Base-by-base conservation (phyloP, 2,888 invertebrate genomes). In the Hypselothyrea guttata region DNA sequence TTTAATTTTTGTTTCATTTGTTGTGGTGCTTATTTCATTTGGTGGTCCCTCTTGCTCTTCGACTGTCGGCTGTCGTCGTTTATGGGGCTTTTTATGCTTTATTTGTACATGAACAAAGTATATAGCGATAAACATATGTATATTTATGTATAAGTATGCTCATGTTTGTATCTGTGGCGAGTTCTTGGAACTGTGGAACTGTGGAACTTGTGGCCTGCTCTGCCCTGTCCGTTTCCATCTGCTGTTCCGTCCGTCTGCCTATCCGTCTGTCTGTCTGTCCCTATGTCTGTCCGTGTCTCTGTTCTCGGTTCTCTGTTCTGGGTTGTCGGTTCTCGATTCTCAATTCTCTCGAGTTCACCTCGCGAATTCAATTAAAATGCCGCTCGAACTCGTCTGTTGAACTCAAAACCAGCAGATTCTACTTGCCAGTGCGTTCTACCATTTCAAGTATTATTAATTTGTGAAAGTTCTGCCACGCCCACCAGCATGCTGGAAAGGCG, bases 341-440 rank as follows among this genome's bases (percentile, higher is more conserved):
- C 37, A 15, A 12, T 28, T 54, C 56, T 55, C 73, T 59, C 46
- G 22, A 63, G 71, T 83, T 83, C 71, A 71, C 86, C 69, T 71
- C 81, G 84, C 64, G 81, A 79, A 76, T 85, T 82, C 86, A 82
- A 85, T 82, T 82, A 83, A 71, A 74, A 66, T 65, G 79, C 85
- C 75, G 72, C 79, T 70, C 56, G 22, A 11, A 28, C 38, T 40
- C 16, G 73, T 55, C 28, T 73, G 63, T 71, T 70, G 75, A 74
- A 74, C 71, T 65, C 53, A 15, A 13, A 33, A 45, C 22, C 1
- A 15, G 49, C 56, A 35, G 48, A 56, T 41, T 62, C 49, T 40
- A 35, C 27, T 46, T 46, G 44, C 41, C 18, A 34, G 52, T 52
- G 46, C 31, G 42, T 65, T 65, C 71, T 62, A 51, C 56, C 55